These are phyloP conservation scores for Reticulitermes lucifugus DNA, from an alignment of 2,888 invertebrate genomes.

Conservation along the genomic window DNA sequence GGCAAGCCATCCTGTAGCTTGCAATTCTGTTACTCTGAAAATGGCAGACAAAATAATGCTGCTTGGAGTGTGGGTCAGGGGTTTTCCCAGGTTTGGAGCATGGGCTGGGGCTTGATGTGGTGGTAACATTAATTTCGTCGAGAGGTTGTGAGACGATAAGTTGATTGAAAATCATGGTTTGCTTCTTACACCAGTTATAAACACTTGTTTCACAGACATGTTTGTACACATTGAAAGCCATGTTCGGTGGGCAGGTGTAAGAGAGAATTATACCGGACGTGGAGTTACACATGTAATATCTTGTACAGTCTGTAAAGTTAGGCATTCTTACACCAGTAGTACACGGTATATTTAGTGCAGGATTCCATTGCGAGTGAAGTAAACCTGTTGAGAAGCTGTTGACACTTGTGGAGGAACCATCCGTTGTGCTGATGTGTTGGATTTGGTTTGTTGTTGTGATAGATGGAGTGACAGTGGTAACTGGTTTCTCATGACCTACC, in stretches of 20 bases:
- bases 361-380: neutral
- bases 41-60: neutral
- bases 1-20: neutral
- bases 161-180: neutral
- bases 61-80: neutral
- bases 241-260: slow-evolving; percentile 1
- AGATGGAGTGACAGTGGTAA: neutral
- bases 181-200: neutral
- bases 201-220: slow-evolving; percentile 10
- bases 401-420: neutral
- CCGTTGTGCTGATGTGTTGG: neutral
- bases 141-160: neutral
- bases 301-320: slow-evolving; percentile 59
- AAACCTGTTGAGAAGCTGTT: neutral
- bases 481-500: neutral
- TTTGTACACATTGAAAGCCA: slow-evolving; percentile 5
- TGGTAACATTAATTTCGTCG: neutral
- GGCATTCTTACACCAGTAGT: slow-evolving; percentile 56
- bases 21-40: neutral
- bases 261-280: neutral
- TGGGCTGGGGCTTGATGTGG: neutral
- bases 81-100: neutral
- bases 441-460: neutral
- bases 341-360: neutral
- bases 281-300: slow-evolving; percentile 59